A percentile compares a stretch with the other conserved stretches of the same genome.
phyloP scores from a whole-genome alignment of 2,113 vertebrate species.

The Ceyx cyanopectus region DNA sequence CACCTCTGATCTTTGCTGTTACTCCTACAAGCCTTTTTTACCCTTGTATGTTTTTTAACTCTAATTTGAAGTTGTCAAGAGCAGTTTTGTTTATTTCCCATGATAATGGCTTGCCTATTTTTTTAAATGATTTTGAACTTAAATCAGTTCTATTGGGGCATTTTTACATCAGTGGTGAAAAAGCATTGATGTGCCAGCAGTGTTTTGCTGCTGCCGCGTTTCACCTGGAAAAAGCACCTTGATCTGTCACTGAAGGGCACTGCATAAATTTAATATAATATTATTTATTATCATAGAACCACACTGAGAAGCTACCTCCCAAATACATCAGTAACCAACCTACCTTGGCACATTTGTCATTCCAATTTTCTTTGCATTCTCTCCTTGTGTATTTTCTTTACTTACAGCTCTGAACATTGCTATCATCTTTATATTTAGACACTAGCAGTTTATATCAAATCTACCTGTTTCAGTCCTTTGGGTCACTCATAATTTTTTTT shows the following conservation, averaged over 20 bases:
- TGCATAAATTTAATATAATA: neutral
- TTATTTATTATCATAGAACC: conserved; percentile 5
- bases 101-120: neutral
- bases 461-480: neutral
- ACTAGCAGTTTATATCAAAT: neutral
- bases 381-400: neutral
- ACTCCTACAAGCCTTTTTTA: neutral
- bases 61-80: neutral
- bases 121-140: neutral
- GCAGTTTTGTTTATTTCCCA: neutral
- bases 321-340: neutral
- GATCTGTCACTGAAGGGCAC: conserved; percentile 16
- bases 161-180: neutral
- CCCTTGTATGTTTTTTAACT: neutral
- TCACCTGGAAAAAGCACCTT: conserved; percentile 21
- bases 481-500: neutral
- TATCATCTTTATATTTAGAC: neutral
- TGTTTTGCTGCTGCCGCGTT: neutral
- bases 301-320: neutral
- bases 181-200: neutral
- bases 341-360: neutral
- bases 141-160: neutral
- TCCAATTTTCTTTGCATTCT: neutral
- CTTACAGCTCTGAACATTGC: neutral
- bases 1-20: conserved; percentile 18